These are phyloP conservation scores for Cryptoprocta ferox DNA, from an alignment of 2,797 vertebrate species.

Conservation along the genomic window DNA sequence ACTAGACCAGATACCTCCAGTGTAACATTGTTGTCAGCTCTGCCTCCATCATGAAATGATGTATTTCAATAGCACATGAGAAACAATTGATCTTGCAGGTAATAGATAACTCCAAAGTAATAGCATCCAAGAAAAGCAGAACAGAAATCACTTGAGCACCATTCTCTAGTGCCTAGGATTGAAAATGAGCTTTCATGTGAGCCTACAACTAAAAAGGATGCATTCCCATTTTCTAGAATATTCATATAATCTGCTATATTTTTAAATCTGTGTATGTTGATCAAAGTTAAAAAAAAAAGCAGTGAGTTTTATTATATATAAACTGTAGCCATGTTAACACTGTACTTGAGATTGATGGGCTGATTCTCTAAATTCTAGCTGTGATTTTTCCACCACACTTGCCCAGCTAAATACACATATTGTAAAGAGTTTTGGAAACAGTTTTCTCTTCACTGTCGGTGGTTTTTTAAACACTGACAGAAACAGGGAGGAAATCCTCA, in stretches of 20 bases:
- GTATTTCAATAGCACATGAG: constrained; percentile 51
- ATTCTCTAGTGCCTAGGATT: neutral
- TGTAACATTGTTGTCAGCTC: neutral
- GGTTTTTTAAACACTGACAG: constrained; percentile 62
- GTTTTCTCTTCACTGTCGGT: neutral
- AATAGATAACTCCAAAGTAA: constrained; percentile 63
- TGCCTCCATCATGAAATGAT: constrained; percentile 38
- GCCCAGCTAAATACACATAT: constrained; percentile 58
- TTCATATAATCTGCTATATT: neutral
- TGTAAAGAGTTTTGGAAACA: constrained; percentile 65
- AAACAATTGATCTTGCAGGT: constrained; percentile 46
- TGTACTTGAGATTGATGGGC: neutral
- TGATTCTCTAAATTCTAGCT: constrained; percentile 56
- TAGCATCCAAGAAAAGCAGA: constrained; percentile 63
- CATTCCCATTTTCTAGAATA: neutral
- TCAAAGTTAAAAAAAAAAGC: constrained; percentile 23
- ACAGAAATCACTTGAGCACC: constrained; percentile 43
- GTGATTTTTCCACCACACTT: constrained; percentile 76
- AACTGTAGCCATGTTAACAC: constrained; percentile 38
- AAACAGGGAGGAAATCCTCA: constrained; percentile 71
- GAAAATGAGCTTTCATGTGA: neutral
- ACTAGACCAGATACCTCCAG: neutral
- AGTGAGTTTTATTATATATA: constrained; percentile 50
- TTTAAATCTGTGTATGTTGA: neutral
- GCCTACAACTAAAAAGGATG: neutral